Evolutionary conservation across 1,140 invertebrate genomes (phyloP).

Genomic region (Chelonus insularis): DNA sequence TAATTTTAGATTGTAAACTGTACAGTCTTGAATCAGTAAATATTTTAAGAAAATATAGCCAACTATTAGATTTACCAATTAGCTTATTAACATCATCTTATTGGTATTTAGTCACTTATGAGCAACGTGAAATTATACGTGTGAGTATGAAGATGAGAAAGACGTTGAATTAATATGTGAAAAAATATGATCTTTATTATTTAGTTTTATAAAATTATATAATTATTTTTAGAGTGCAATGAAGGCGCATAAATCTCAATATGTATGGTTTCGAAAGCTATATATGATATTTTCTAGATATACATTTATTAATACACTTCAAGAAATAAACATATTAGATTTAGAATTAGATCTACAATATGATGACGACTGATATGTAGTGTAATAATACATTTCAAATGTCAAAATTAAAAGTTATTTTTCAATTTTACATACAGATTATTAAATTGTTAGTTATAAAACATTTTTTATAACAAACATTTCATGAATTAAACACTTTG

Average conservation of each 20-base stretch:
- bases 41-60: constrained; percentile 84
- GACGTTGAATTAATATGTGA: too few relatives aligned
- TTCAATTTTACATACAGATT: too few relatives aligned
- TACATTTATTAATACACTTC: constrained; percentile 84
- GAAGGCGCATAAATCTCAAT: constrained; percentile 82
- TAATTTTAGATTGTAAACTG: constrained; percentile 73
- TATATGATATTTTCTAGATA: constrained; percentile 91
- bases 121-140: constrained; percentile 49
- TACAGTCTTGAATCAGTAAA: constrained; percentile 83
- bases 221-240: constrained; percentile 71
- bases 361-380: constrained; percentile 63
- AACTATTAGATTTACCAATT: constrained; percentile 79
- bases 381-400: constrained; percentile 19
- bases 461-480: too few relatives aligned
- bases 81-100: constrained; percentile 75
- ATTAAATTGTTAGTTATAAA: too few relatives aligned
- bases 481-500: too few relatives aligned
- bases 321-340: constrained; percentile 71
- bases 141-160: too few relatives aligned
- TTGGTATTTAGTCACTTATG: constrained; percentile 66
- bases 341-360: constrained; percentile 76
- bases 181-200: neutral
- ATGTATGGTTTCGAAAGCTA: constrained; percentile 89
- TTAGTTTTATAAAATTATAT: too few relatives aligned
- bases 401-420: neutral